phyloP scores from a whole-genome alignment of 2,113 vertebrate species.

The Nibea coibor region DNA sequence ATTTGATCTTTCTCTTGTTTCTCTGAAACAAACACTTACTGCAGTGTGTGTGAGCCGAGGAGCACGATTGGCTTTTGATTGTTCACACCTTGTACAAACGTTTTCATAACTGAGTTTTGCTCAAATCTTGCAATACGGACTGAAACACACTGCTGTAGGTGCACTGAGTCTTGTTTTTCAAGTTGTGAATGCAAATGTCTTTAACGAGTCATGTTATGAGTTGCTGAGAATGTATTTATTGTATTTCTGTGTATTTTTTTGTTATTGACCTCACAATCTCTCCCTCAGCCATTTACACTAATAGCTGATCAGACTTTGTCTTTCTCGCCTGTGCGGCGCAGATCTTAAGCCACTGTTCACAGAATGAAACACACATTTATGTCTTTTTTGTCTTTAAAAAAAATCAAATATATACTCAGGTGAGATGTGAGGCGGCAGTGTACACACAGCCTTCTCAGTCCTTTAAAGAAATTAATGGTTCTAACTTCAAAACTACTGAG shows the following conservation, averaged over 20 bases:
- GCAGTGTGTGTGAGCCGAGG: constrained; percentile 77
- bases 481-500: background rate
- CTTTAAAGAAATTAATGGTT: background rate
- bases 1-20: constrained; percentile 79
- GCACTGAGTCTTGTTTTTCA: constrained; percentile 72
- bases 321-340: constrained; percentile 31
- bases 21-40: constrained; percentile 78
- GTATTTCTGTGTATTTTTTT: constrained; percentile 76
- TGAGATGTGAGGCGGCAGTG: constrained; percentile 23
- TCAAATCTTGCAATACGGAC: constrained; percentile 17
- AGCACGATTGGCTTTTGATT: constrained; percentile 37
- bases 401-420: background rate
- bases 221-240: constrained; percentile 75
- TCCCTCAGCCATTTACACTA: constrained; percentile 56
- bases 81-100: constrained; percentile 18
- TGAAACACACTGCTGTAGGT: constrained; percentile 80
- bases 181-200: constrained; percentile 82
- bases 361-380: constrained; percentile 26
- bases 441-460: background rate
- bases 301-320: constrained; percentile 15
- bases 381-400: constrained; percentile 12
- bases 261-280: constrained; percentile 70
- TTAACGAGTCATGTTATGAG: constrained; percentile 72
- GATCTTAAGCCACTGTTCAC: constrained; percentile 27
- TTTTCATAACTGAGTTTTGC: constrained; percentile 19